Evolutionary conservation across 2,797 vertebrate genomes (phyloP), one percentile per base, ranked within the genome.

Genomic region (Typhlichthys eigenmanni): DNA sequence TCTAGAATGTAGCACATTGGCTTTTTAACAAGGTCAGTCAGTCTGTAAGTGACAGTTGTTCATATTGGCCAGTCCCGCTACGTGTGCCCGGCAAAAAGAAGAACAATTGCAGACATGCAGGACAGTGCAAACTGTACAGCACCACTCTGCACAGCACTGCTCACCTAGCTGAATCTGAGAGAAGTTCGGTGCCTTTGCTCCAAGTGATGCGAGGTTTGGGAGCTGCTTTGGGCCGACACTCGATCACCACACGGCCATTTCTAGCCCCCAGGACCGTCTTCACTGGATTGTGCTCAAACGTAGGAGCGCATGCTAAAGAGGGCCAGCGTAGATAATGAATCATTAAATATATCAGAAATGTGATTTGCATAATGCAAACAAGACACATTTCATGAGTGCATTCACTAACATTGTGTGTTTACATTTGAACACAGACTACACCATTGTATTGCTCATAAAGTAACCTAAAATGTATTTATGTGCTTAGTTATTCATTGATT

Each of bases 101-200:
- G 38, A 43, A 10, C 7, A 43, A 9, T 10, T 43, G 38, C 38
- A 43, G 38, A 43, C 10, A 9, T 7, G 9, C 38, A 43, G 38
- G 38, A 58, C 13, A 16, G 7, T 14, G 55, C 32, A 14, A 12
- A 47, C 8, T 2, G 56, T 6, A 38, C 12, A 29, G 4, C 24
- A 29, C 24, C 24, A 9, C 12, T 58, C 32, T 13, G 11, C 12
- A 5, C 12, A 13, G 1, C 12, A 32, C n/a, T 47, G 34, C 92
- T 91, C 69, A 99, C 98, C 96, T 94, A 85, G 91, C 95, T 3
- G 95, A 92, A 84, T 98, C 98, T 69, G 82, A 88, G 4, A 99
- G 94, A 79, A 97, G 87, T 83, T 99, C 96, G 0, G 96, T 98
- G 75, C 94, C 96, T 91, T 95, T 97, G 88, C 95, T 98, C 98